Evolutionary conservation across 2,797 vertebrate genomes (phyloP).

Genomic region (Melanotaenia parkinsoni): DNA sequence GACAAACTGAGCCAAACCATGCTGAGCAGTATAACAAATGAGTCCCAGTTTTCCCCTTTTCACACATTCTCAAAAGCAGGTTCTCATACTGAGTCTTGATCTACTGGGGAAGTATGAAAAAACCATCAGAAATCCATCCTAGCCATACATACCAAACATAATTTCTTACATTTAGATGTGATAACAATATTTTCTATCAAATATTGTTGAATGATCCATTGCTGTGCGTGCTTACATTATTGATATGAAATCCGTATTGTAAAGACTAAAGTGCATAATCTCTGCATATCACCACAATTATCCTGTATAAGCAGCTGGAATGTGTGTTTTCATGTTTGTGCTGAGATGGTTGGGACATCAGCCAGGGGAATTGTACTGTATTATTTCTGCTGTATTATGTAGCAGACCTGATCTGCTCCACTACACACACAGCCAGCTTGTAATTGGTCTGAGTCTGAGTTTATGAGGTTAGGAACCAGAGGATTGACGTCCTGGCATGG

Average conservation of each 20-base stretch:
- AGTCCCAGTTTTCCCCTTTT: slow-evolving; percentile 50
- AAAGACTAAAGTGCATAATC: slow-evolving; percentile 23
- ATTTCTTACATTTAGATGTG: slow-evolving; percentile 17
- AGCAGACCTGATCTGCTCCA: slow-evolving; percentile 21
- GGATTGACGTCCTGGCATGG: slow-evolving; percentile 53
- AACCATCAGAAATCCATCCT: slow-evolving; percentile 58
- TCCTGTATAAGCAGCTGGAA: slow-evolving; percentile 21
- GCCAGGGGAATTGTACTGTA: slow-evolving; percentile 32
- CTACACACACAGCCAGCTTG: slow-evolving; percentile 47
- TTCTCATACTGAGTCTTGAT: slow-evolving; percentile 47
- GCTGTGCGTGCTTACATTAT: background rate
- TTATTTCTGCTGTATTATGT: slow-evolving; percentile 43
- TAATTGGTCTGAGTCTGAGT: slow-evolving; percentile 64
- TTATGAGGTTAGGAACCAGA: slow-evolving; percentile 62
- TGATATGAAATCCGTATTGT: slow-evolving; percentile 28
- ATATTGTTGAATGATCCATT: slow-evolving; percentile 10
- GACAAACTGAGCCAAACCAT: slow-evolving; percentile 54
- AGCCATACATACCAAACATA: slow-evolving; percentile 17
- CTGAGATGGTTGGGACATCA: slow-evolving; percentile 15
- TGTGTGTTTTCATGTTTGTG: slow-evolving; percentile 35
- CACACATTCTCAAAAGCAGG: slow-evolving; percentile 28
- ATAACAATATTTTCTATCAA: slow-evolving; percentile 30
- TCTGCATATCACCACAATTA: slow-evolving; percentile 22
- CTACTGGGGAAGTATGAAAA: slow-evolving; percentile 42
- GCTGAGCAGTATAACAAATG: slow-evolving; percentile 49